These are phyloP conservation scores for Arctocebus calabarensis DNA, from an alignment of 2,797 vertebrate species.

Conservation along the genomic window DNA sequence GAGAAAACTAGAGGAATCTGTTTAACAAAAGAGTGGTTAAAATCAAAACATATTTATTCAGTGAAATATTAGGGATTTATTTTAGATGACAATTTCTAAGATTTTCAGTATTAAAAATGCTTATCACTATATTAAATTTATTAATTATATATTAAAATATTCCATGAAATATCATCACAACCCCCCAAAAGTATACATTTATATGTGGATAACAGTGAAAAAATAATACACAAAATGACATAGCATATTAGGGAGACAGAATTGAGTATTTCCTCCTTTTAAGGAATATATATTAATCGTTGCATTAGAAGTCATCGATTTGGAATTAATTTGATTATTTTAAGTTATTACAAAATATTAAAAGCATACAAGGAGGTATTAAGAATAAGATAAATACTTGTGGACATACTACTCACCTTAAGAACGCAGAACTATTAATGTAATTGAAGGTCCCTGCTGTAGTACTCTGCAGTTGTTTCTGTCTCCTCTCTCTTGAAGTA, in stretches of 20 bases:
- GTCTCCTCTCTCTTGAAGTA: not conserved
- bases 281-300: not conserved
- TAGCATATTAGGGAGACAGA: not conserved
- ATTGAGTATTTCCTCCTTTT: not conserved
- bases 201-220: not conserved
- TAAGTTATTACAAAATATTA: not conserved
- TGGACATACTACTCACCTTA: not conserved
- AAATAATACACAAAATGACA: not conserved
- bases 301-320: not conserved
- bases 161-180: not conserved
- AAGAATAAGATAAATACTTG: conserved; percentile 1
- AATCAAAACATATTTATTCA: not conserved
- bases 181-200: not conserved
- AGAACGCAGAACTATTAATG: not conserved
- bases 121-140: conserved; percentile 4
- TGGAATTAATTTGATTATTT: conserved; percentile 9
- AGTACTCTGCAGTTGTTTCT: not conserved
- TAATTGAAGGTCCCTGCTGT: too few relatives aligned
- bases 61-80: not conserved
- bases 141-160: not conserved
- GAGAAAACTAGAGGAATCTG: not conserved
- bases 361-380: not conserved
- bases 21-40: conserved; percentile 46
- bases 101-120: conserved; percentile 56
- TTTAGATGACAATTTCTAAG: conserved; percentile 12